Conservation (phyloP, 2,888 invertebrate genomes). For the Eledona agricola region DNA sequence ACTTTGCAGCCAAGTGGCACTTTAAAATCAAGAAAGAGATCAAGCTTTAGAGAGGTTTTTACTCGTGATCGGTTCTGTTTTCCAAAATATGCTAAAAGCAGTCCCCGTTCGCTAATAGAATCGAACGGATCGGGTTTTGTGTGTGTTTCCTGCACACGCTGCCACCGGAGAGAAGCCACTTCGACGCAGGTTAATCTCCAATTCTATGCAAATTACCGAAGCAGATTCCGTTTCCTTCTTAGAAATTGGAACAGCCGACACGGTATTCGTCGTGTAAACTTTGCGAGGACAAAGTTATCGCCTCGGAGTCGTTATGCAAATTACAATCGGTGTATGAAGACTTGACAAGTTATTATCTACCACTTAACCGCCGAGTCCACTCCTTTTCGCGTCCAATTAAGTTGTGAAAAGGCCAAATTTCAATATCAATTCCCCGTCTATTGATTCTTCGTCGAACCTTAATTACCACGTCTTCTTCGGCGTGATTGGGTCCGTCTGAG, state of each 20-base stretch:
- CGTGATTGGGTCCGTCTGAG: slow-evolving; percentile 13
- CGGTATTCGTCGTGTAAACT: slow-evolving; percentile 38
- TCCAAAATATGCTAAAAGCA: no score
- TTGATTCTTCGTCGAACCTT: slow-evolving; percentile 20
- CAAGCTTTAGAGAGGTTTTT: no score
- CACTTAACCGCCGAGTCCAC: slow-evolving; percentile 21
- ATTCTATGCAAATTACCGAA: slow-evolving; percentile 47
- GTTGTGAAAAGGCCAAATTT: slow-evolving; percentile 16
- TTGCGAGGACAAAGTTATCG: slow-evolving; percentile 35
- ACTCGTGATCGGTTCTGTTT: no score
- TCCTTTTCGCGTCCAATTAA: slow-evolving; percentile 12
- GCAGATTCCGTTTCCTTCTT: slow-evolving; percentile 40
- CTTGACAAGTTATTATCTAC: slow-evolving; percentile 28
- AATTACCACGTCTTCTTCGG: slow-evolving; percentile 25
- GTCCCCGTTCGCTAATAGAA: no score
- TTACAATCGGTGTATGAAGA: slow-evolving; percentile 25
- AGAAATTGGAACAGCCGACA: slow-evolving; percentile 38
- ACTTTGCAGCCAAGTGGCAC: no score
- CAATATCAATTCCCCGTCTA: slow-evolving; percentile 18
- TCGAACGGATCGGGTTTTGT: slow-evolving; percentile 28
- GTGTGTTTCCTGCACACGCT: slow-evolving; percentile 29
- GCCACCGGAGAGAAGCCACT: slow-evolving; percentile 25
- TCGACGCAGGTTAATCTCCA: slow-evolving; percentile 44
- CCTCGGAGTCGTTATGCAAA: slow-evolving; percentile 42
- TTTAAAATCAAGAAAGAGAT: no score